A percentile compares a stretch with the other conserved stretches of the same genome.
phyloP scores from a whole-genome alignment of 2,113 vertebrate genomes.

The Cyanoliseus patagonus region DNA sequence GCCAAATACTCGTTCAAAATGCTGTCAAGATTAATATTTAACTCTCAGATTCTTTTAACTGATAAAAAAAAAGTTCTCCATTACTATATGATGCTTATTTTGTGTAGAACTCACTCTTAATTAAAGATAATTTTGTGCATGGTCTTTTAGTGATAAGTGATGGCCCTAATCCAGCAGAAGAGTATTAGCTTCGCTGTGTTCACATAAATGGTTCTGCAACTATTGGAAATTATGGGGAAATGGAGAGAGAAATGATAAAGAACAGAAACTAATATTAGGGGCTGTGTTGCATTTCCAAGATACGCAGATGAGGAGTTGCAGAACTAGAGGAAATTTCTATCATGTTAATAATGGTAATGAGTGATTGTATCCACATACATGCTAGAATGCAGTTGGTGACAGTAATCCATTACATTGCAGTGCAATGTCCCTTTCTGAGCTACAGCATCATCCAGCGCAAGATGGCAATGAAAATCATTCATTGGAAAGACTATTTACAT shows the following conservation, averaged over 20 bases:
- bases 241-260: background rate
- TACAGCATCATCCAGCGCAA: conserved; percentile 39
- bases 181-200: background rate
- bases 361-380: background rate
- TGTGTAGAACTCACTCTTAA: background rate
- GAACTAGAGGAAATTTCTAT: background rate
- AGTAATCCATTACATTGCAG: conserved; percentile 53
- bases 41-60: background rate
- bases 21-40: background rate
- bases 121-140: background rate
- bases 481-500: background rate
- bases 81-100: background rate
- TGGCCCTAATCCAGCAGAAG: background rate
- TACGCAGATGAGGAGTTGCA: background rate
- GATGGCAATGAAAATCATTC: conserved; percentile 22
- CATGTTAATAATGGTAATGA: background rate
- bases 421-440: conserved; percentile 56
- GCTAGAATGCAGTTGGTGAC: background rate
- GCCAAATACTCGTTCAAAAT: background rate
- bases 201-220: background rate
- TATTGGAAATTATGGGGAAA: background rate
- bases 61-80: background rate
- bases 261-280: too few species aligned
- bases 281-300: background rate
- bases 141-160: background rate